Conservation (phyloP, 2,888 invertebrate genomes). For the Leucania comma region DNA sequence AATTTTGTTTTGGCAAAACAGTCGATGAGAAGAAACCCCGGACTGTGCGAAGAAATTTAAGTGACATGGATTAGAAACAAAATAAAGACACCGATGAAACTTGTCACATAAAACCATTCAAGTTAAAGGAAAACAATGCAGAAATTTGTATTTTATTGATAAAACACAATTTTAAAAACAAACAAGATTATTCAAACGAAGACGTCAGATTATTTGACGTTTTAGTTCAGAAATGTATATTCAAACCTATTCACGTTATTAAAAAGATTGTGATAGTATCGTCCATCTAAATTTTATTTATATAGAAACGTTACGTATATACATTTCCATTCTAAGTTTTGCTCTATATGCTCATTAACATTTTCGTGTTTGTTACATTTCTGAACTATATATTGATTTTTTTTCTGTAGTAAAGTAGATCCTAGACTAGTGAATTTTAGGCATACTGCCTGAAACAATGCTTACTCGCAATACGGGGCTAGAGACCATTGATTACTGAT, state of each 20-base stretch:
- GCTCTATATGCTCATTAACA: background rate
- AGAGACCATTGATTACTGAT: no score
- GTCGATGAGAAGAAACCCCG: slow-evolving; percentile 40
- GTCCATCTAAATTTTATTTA: background rate
- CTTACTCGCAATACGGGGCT: no score
- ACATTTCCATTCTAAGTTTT: background rate
- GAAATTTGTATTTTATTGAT: slow-evolving; percentile 11
- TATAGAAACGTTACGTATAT: accelerated
- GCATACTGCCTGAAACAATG: no score
- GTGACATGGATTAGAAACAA: slow-evolving; percentile 50
- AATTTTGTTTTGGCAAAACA: slow-evolving; percentile 52
- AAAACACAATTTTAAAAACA: slow-evolving; percentile 47
- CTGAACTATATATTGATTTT: background rate
- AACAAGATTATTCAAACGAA: slow-evolving; percentile 45
- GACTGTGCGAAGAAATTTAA: slow-evolving; percentile 43
- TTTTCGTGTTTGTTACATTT: slow-evolving; percentile 1
- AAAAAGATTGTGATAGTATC: no score
- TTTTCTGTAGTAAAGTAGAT: no score
- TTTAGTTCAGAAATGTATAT: slow-evolving; percentile 40
- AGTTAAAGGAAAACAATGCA: slow-evolving; percentile 6
- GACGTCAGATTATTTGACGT: slow-evolving; percentile 32
- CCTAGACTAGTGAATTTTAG: no score
- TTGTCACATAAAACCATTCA: background rate
- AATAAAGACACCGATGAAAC: background rate
- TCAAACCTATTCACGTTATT: background rate